Percentiles rank a stretch among this genome's conserved stretches.
phyloP scores from a whole-genome alignment of 2,113 vertebrate species.

The Zonotrichia leucophrys region DNA sequence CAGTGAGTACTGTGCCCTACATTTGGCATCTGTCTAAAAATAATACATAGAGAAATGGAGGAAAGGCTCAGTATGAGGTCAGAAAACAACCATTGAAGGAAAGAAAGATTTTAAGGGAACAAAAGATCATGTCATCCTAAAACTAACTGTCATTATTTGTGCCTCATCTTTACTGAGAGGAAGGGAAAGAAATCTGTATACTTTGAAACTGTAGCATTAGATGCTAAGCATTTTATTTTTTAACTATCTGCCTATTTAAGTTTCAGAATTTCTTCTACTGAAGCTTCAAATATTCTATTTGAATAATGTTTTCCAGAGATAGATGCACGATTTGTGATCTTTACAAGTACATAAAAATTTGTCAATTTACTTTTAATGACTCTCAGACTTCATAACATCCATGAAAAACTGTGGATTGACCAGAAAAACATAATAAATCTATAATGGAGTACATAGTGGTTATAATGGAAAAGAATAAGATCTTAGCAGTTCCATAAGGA shows the following conservation, averaged over 20 bases:
- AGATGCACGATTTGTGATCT: neutral
- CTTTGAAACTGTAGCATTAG: neutral
- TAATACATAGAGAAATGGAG: neutral
- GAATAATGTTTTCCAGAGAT: neutral
- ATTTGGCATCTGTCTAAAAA: neutral
- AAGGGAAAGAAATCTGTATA: neutral
- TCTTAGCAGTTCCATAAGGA: neutral
- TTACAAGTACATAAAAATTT: neutral
- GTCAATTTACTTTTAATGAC: neutral
- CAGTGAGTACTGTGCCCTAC: neutral
- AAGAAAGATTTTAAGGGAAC: neutral
- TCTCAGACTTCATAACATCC: neutral
- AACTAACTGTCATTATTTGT: neutral
- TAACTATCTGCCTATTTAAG: neutral
- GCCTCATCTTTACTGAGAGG: neutral
- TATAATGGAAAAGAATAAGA: neutral
- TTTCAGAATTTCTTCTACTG: neutral
- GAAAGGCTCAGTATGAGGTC: neutral
- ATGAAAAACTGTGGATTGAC: neutral
- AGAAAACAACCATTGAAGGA: neutral
- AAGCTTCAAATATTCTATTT: neutral
- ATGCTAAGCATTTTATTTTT: neutral
- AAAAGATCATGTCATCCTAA: neutral
- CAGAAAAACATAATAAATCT: neutral
- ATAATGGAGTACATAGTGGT: neutral